A percentile compares a stretch with the other conserved stretches of the same genome.
phyloP scores from a whole-genome alignment of 2,888 invertebrate species.

The Pyrocoelia pectoralis region DNA sequence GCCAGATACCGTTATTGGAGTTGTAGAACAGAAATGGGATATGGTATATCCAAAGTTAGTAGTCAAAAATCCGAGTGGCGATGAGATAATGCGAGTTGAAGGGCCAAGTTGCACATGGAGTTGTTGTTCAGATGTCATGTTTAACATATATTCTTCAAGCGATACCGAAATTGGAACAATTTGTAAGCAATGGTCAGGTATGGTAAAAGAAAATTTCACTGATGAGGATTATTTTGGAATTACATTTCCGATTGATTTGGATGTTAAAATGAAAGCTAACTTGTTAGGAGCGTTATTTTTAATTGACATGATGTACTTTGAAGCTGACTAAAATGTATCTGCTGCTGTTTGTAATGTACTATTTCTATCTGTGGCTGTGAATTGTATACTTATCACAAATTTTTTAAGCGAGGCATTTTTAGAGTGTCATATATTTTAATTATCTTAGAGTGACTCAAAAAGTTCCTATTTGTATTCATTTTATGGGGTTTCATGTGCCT shows the following conservation, averaged over 20 bases:
- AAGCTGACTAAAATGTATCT: constrained; percentile 12
- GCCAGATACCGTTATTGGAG: constrained; percentile 74
- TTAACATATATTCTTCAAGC: constrained; percentile 76
- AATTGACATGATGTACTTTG: constrained; percentile 59
- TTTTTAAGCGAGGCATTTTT: too few species aligned
- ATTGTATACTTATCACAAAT: too few species aligned
- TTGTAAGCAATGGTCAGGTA: constrained; percentile 83
- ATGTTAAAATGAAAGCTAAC: constrained; percentile 79
- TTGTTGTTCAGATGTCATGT: constrained; percentile 77
- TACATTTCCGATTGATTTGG: constrained; percentile 80
- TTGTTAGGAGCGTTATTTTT: constrained; percentile 77
- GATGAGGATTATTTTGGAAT: constrained; percentile 86
- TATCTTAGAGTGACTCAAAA: too few species aligned
- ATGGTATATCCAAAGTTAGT: constrained; percentile 76
- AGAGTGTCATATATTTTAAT: too few species aligned
- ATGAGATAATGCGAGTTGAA: constrained; percentile 78
- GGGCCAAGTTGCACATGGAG: constrained; percentile 83
- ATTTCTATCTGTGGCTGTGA: too few species aligned
- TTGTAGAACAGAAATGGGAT: constrained; percentile 80
- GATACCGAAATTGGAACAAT: constrained; percentile 79
- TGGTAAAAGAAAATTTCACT: constrained; percentile 78
- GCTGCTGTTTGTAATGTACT: too few species aligned
- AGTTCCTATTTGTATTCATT: too few species aligned
- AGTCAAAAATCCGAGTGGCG: constrained; percentile 77
- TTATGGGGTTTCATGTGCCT: too few species aligned